Percentiles rank a stretch among this genome's conserved stretches.
Conservation (phyloP, 1,140 invertebrate genomes). For the Saccostrea glomerata region DNA sequence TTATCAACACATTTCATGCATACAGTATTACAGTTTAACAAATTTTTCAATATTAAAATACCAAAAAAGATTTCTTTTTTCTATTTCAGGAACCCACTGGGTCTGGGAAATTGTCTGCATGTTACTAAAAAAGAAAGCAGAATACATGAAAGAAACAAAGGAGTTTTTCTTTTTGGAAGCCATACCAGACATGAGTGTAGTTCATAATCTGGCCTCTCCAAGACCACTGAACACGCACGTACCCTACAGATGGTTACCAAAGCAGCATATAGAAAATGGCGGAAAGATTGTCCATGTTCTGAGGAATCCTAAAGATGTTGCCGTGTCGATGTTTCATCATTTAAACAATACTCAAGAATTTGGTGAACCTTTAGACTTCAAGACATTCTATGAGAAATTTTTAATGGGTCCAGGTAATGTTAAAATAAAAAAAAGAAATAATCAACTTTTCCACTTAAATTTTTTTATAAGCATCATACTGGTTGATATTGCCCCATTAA, state of each 20-base stretch:
- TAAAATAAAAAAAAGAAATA: too few relatives aligned
- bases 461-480: too few relatives aligned
- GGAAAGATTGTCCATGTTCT: conserved; percentile 56
- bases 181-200: not conserved
- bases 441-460: too few relatives aligned
- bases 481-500: too few relatives aligned
- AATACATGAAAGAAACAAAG: conserved; percentile 18
- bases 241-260: conserved; percentile 46
- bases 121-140: conserved; percentile 10
- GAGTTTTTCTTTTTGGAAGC: not conserved
- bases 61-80: too few relatives aligned
- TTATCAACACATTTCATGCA: too few relatives aligned
- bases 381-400: not conserved
- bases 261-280: conserved; percentile 45
- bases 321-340: conserved; percentile 56
- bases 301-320: conserved; percentile 60
- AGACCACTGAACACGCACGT: conserved; percentile 61
- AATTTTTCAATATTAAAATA: too few relatives aligned
- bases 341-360: not conserved
- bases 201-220: conserved; percentile 7
- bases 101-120: not conserved
- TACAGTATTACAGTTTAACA: too few relatives aligned
- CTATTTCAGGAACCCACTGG: conserved; percentile 21
- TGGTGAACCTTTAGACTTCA: not conserved
- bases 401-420: not conserved